A percentile compares a stretch with the other conserved stretches of the same genome.
These are phyloP conservation scores for Aselliscus stoliczkanus DNA, from an alignment of 2,797 vertebrate genomes.

Conservation along the genomic window DNA sequence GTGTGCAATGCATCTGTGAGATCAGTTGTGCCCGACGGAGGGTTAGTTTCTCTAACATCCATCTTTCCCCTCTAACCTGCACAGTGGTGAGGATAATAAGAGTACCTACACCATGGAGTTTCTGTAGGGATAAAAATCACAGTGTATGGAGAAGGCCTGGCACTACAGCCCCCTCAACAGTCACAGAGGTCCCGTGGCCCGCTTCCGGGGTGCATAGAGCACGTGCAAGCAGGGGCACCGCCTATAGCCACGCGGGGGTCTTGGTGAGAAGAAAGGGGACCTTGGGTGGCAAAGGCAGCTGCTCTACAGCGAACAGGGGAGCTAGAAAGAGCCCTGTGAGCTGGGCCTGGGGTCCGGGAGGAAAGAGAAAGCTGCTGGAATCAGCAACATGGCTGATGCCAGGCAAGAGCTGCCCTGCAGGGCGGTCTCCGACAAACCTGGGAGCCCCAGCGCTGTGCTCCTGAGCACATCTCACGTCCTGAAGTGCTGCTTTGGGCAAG, in stretches of 20 bases:
- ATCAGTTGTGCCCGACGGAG: no score
- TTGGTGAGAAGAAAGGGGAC: background rate
- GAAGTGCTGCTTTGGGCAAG: background rate
- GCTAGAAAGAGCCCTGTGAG: background rate
- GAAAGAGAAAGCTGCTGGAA: background rate
- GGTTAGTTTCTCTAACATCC: background rate
- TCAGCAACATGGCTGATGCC: no score
- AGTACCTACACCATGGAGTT: background rate
- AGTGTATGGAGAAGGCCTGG: no score
- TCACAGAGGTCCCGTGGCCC: background rate
- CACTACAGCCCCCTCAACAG: background rate
- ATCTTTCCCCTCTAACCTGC: background rate
- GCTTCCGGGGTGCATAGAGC: background rate
- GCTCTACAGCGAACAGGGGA: background rate
- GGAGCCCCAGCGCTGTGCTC: background rate
- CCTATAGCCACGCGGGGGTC: background rate
- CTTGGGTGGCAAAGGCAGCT: background rate
- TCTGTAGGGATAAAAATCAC: background rate
- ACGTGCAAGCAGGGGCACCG: accelerated
- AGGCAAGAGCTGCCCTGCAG: no score
- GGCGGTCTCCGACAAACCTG: background rate
- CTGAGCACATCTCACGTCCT: accelerated
- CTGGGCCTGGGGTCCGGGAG: background rate
- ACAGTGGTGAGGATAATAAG: background rate
- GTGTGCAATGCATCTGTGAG: no score